Percentiles rank a stretch among this genome's conserved stretches.
These are phyloP conservation scores for Carapus acus DNA, from an alignment of 2,797 vertebrate genomes.

Conservation along the genomic window DNA sequence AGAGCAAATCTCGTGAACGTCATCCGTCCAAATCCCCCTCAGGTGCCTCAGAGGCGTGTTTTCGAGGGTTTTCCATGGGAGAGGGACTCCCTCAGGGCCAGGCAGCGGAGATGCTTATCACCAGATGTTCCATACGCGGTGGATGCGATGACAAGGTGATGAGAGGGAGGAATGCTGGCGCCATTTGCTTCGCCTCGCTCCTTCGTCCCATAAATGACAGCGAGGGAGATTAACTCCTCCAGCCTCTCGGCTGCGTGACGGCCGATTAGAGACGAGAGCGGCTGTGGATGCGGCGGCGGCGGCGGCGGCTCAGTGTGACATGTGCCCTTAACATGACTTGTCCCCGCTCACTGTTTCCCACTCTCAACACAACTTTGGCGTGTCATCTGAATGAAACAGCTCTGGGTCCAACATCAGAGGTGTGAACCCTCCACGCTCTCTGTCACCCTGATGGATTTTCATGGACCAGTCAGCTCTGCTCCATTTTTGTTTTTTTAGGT, in stretches of 20 bases:
- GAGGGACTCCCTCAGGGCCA: conserved; percentile 20
- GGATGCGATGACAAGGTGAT: conserved; percentile 53
- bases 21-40: conserved; percentile 4
- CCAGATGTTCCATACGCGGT: conserved; percentile 60
- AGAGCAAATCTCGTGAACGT: too few relatives aligned
- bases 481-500: too few relatives aligned
- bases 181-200: conserved; percentile 43
- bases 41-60: conserved; percentile 1
- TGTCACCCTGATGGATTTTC: too few relatives aligned
- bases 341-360: too few relatives aligned
- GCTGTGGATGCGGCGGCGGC: too few relatives aligned
- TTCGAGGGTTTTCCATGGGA: conserved; percentile 29
- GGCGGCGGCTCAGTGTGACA: too few relatives aligned
- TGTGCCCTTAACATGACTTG: too few relatives aligned
- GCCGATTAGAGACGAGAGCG: too few relatives aligned
- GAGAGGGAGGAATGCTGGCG: conserved; percentile 60
- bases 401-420: too few relatives aligned
- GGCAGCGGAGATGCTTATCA: conserved; percentile 50
- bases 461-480: too few relatives aligned
- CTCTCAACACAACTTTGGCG: conserved; percentile 8
- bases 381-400: background rate
- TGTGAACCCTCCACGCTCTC: too few relatives aligned
- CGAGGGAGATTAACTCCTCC: conserved; percentile 31
- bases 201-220: conserved; percentile 29
- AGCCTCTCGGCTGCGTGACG: conserved; percentile 15